These are phyloP conservation scores for Drosophila atripex DNA, from an alignment of 2,888 invertebrate genomes.

Conservation along the genomic window DNA sequence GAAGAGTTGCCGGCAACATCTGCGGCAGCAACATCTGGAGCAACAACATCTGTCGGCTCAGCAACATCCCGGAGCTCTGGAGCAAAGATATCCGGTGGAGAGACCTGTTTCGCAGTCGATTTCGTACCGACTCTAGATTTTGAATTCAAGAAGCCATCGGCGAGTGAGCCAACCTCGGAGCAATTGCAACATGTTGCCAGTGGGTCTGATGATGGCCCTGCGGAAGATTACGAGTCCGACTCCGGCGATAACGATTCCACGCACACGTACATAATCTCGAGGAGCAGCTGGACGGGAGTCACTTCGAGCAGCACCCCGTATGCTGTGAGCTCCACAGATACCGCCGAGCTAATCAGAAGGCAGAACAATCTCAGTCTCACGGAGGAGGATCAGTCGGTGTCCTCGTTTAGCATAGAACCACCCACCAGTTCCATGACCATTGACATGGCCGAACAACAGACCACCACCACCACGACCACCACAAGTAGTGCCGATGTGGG, in stretches of 20 bases:
- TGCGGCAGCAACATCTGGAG: constrained; percentile 16
- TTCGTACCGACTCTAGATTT: constrained; percentile 81
- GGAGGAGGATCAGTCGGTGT: constrained; percentile 65
- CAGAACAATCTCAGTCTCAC: constrained; percentile 70
- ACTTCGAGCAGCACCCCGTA: constrained; percentile 68
- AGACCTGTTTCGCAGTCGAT: constrained; percentile 65
- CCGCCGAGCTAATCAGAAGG: constrained; percentile 64
- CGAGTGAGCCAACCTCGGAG: constrained; percentile 15
- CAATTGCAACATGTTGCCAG: constrained; percentile 55
- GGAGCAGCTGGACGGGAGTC: constrained; percentile 56
- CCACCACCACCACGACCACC: constrained; percentile 51
- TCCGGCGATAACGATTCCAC: constrained; percentile 63
- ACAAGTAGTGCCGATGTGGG: constrained; percentile 54
- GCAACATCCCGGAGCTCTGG: constrained; percentile 25
- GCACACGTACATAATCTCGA: constrained; percentile 73
- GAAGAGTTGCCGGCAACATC: constrained; percentile 46
- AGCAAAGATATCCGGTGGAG: constrained; percentile 2
- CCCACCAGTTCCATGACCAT: constrained; percentile 81
- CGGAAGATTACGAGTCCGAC: constrained; percentile 38
- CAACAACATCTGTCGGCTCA: constrained; percentile 23
- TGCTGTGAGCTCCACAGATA: constrained; percentile 68
- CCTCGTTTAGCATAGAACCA: constrained; percentile 74
- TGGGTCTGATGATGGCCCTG: constrained; percentile 36
- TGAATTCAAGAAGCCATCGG: constrained; percentile 58
- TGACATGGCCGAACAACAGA: constrained; percentile 78